Evolutionary conservation across 37 sponge, comb jelly and placozoan genomes (phyloP).

Genomic region (Chondrosia reniformis): DNA sequence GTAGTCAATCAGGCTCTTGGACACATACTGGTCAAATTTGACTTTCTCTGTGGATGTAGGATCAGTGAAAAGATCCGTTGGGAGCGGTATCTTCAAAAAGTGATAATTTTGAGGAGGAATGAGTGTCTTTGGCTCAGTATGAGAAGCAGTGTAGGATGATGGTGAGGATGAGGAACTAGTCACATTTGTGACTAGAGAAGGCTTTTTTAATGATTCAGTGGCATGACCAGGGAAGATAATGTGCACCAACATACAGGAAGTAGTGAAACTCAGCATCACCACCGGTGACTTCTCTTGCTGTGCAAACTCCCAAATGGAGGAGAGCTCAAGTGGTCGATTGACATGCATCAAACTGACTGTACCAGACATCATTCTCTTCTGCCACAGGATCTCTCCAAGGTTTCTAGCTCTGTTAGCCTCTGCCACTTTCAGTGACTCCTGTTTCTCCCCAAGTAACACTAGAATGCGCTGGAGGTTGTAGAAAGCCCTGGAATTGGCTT

Average conservation of each 20-base stretch:
- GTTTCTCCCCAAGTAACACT: conserved; percentile 13
- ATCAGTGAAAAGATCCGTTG: not conserved
- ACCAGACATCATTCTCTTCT: conserved; percentile 24
- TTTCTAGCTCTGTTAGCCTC: conserved; percentile 63
- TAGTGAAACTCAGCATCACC: not conserved
- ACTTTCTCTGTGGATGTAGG: not conserved
- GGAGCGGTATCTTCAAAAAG: not conserved
- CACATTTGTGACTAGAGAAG: not conserved
- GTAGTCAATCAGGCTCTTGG: conserved; percentile 14
- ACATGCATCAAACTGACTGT: not conserved
- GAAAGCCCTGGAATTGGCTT: conserved; percentile 60
- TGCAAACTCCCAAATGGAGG: not conserved
- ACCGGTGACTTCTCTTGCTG: not conserved
- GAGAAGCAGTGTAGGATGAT: no score
- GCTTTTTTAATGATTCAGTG: not conserved
- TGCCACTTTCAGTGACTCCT: conserved; percentile 51
- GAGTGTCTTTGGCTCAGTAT: not conserved
- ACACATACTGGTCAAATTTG: conserved; percentile 4
- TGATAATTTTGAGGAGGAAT: conserved; percentile 5
- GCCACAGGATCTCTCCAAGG: conserved; percentile 65
- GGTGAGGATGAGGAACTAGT: no score
- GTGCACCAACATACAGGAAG: not conserved
- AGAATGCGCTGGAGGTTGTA: conserved; percentile 43
- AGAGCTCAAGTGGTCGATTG: not conserved
- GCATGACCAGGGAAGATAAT: not conserved